Base-by-base conservation (phyloP, 1,140 invertebrate species). In the Cotesia chilonis region DNA sequence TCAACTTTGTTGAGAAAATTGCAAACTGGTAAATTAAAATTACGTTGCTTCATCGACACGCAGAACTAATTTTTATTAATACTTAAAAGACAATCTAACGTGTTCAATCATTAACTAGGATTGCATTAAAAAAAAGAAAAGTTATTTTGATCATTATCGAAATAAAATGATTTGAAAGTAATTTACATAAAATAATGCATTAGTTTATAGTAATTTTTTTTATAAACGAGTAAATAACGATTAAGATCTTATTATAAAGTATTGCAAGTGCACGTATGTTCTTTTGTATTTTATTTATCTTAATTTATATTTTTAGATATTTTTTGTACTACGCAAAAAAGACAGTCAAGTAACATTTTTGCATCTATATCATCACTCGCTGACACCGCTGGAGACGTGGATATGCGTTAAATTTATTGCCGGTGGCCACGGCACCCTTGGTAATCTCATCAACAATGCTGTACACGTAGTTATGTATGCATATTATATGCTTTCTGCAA, bases 311-410 rank as follows among this genome's bases (percentile, higher is more conserved):
- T 87, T 88, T 71, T 84, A 92, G 90, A 86, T 96, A 78, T 97
- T 97, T 89, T 97, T 98, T 87, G 92, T 97, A 28, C 85, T 97
- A 75, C 89, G 95, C 59, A 97, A 97, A 85, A 99, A 99, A 85
- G 94, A 95, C 83, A 93, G 92, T 76, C 97, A 98, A 84, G 92
- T 98, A 66, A 94, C 95, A 0, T 93, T 95, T 84, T 89, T 98
- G 9, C 97, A 98, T 85, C 91, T 98, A 10, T 97, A 98, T 84
- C 97, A 98, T 84, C 97, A 99, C 85, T 96, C 95, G 57, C 86
- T 97, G 67, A 98, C 97, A 82, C 96, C 97, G 0, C 89, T 98
- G 75, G 95, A 95, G 80, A 97, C 96, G 60, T 99, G 97, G 97
- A 92, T 97, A 77, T 93, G 97, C 61, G 95, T 98, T 59, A 97